Evolutionary conservation across 2,113 vertebrate species (phyloP), one percentile per base, ranked within the genome.

Genomic region (Percina caprodes): DNA sequence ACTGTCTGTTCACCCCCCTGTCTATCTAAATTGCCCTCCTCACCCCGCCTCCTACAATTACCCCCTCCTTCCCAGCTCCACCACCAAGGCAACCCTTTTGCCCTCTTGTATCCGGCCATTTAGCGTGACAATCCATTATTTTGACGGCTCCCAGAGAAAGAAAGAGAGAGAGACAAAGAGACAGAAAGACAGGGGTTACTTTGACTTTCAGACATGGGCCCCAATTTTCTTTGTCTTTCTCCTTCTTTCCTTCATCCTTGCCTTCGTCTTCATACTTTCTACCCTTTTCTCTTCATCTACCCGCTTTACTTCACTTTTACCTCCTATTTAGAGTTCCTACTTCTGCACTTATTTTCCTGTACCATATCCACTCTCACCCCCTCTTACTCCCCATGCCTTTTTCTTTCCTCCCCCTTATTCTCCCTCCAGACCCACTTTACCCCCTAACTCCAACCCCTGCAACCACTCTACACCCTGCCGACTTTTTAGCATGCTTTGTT

Each of bases 101-200:
- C 88, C 91, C 92, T 85, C 91, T 94, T 92, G 90, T 91, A 92
- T 94, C 91, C 86, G 88, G 91, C 88, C 87, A 89, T 89, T 94
- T 92, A 93, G 90, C 88, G 84, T 93, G 93, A 94, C 93, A 94
- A 92, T 93, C 89, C 89, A 92, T 93, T 93, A 92, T 93, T 92
- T 86, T 92, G 91, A 93, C 80, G 82, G 79, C 77, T 92, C 86
- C 63, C 79, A 87, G 70, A 79, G 80, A 86, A 88, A 82, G 83
- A 86, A 78, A 84, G 79, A 85, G 77, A 74, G 30, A 61, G 59
- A 68, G 65, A 75, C 72, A 82, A 84, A 79, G 49, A 67, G 56
- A 63, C 77, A 77, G 51, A 83, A 56, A 78, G 77, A 80, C 33
- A 24, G 82, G 80, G 82, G 65, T 77, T 82, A 67, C 69, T 83